Conservation (phyloP, 2,797 vertebrate species). For the Gymnocypris eckloni region DNA sequence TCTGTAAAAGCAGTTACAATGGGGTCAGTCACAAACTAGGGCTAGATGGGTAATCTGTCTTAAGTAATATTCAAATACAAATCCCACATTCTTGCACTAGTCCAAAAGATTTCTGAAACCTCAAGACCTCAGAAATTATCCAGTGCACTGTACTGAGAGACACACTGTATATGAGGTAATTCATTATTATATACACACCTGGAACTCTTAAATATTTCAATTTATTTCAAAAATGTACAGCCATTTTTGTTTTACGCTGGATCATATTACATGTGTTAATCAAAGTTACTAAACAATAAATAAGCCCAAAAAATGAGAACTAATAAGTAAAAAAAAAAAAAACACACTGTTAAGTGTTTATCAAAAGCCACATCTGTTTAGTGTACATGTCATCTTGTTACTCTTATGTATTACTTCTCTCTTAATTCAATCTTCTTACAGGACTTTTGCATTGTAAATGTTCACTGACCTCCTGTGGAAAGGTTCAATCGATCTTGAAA, state of each 20-base stretch:
- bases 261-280: slow-evolving; percentile 9
- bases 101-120: slow-evolving; percentile 4
- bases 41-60: slow-evolving; percentile 22
- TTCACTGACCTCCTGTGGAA: not conserved
- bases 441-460: not conserved
- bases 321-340: not conserved
- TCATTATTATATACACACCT: not conserved
- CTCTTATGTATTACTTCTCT: not conserved
- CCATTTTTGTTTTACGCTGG: not conserved
- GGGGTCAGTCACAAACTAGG: not conserved
- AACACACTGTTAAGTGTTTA: not conserved
- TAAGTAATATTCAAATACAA: slow-evolving; percentile 20
- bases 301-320: not conserved
- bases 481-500: not conserved
- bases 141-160: not conserved
- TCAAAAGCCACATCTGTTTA: not conserved
- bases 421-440: not conserved
- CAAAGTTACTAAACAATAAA: not conserved
- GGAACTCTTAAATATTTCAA: not conserved
- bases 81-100: slow-evolving; percentile 32
- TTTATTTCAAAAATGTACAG: not conserved
- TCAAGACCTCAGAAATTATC: not conserved
- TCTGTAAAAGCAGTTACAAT: not conserved
- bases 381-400: not conserved
- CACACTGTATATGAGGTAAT: not conserved